Conservation (phyloP, 2,113 vertebrate genomes). For the Pygoscelis adeliae region DNA sequence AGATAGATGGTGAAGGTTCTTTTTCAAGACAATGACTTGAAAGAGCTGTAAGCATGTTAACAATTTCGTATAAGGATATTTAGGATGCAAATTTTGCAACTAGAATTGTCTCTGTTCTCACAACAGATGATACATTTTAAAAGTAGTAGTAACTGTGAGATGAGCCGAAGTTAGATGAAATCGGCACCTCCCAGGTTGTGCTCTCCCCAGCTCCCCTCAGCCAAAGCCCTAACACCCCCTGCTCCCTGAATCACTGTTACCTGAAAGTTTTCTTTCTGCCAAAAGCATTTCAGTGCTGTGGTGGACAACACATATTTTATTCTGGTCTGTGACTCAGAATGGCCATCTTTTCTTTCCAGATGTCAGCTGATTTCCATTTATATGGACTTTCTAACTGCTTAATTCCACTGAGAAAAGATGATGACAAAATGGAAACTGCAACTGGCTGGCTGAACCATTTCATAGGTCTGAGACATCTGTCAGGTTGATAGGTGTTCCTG, state of each 20-base stretch:
- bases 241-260: not conserved
- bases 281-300: not conserved
- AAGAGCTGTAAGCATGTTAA: not conserved
- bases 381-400: not conserved
- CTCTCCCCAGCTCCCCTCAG: not conserved
- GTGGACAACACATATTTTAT: not conserved
- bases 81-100: not conserved
- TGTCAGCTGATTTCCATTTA: not conserved
- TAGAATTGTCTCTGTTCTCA: slow-evolving; percentile 1
- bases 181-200: not conserved
- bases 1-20: not conserved
- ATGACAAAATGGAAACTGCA: not conserved
- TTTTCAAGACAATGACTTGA: not conserved
- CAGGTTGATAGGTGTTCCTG: not conserved
- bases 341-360: not conserved
- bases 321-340: not conserved
- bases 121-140: slow-evolving; percentile 1
- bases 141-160: not conserved
- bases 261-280: not conserved
- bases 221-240: rapidly evolving
- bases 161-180: not conserved
- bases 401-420: not conserved
- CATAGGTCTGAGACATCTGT: not conserved
- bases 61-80: not conserved
- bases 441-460: not conserved